Evolutionary conservation across 2,888 invertebrate species (phyloP).

Genomic region (Theodoxus fluviatilis): DNA sequence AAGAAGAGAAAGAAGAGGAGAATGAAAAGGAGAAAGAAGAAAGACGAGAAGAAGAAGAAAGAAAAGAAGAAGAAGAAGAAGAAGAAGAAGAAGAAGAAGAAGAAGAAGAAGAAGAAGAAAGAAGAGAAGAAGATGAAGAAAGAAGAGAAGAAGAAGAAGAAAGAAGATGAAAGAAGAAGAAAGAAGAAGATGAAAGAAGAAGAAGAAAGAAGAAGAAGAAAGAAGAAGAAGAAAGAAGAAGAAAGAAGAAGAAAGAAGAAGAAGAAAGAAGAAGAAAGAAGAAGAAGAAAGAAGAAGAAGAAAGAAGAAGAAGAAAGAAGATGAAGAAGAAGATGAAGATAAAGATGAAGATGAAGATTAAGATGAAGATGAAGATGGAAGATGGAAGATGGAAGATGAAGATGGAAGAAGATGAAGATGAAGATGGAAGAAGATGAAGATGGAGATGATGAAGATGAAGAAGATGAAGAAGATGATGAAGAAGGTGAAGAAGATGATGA

Average conservation of each 20-base stretch:
- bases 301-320: background rate
- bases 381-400: background rate
- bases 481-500: background rate
- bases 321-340: background rate
- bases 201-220: background rate
- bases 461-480: background rate
- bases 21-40: too few species aligned
- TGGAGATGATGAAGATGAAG: background rate
- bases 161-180: background rate
- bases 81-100: slow-evolving; percentile 8
- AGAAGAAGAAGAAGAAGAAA: slow-evolving; percentile 10
- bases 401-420: background rate
- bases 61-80: background rate
- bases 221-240: background rate
- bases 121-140: background rate
- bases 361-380: background rate
- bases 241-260: background rate
- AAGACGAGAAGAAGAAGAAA: slow-evolving; percentile 3
- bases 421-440: slow-evolving; percentile 2
- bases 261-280: background rate
- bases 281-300: background rate
- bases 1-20: too few species aligned
- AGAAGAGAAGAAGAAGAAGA: slow-evolving; percentile 3
- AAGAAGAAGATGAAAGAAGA: background rate
- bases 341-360: background rate